Evolutionary conservation across 2,888 invertebrate species (phyloP).

Genomic region (Hirtodrosophila confusa): DNA sequence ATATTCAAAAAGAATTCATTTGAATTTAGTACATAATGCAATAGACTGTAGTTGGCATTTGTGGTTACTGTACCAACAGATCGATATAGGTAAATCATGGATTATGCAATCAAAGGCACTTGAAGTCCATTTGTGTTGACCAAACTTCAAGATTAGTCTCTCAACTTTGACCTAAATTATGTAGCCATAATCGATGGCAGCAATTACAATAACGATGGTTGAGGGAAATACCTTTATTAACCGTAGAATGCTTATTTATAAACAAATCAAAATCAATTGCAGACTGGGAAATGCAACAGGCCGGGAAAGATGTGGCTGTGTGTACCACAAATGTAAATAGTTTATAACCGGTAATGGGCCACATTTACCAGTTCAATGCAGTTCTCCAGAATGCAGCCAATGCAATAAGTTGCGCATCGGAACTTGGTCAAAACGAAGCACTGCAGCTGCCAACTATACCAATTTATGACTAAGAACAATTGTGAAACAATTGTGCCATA

Average conservation of each 20-base stretch:
- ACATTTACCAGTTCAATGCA: constrained; percentile 49
- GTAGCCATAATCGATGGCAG: constrained; percentile 43
- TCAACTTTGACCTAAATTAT: constrained; percentile 26
- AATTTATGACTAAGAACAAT: constrained; percentile 36
- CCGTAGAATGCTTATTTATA: constrained; percentile 25
- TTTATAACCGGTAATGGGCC: constrained; percentile 45
- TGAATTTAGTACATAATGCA: constrained; percentile 7
- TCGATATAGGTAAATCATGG: constrained; percentile 16
- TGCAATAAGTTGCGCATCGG: background rate
- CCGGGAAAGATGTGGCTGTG: no score
- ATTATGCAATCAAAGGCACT: constrained; percentile 17
- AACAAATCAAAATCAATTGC: constrained; percentile 59
- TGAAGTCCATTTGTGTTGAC: constrained; percentile 4
- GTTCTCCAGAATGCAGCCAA: constrained; percentile 30
- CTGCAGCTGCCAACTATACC: constrained; percentile 40
- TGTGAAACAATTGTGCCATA: constrained; percentile 27
- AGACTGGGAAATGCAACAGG: constrained; percentile 21
- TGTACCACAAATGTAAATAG: constrained; percentile 8
- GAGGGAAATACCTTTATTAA: constrained; percentile 17
- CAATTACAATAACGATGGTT: background rate
- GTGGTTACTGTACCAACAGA: constrained; percentile 16
- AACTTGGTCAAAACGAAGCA: constrained; percentile 49
- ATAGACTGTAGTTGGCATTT: background rate
- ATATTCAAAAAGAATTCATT: constrained; percentile 16
- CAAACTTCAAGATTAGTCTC: background rate